Conservation (phyloP, 2,888 invertebrate genomes). For the Torymus auratus region DNA sequence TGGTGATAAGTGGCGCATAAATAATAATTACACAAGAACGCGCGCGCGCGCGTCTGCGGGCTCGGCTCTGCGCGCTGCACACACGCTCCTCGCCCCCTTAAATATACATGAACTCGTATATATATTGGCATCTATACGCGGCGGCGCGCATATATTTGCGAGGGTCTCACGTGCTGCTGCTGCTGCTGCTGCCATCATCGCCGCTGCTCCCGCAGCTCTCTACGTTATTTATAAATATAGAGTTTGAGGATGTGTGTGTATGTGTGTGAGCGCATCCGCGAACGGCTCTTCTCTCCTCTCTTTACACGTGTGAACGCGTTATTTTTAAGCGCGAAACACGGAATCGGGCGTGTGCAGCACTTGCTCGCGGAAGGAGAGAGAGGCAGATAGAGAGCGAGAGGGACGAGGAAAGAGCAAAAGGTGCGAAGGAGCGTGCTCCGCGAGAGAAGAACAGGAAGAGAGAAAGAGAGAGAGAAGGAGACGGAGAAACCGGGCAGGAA, state of each 20-base stretch:
- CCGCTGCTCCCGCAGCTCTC: background rate
- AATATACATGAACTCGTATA: constrained; percentile 48
- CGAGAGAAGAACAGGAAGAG: too few species aligned
- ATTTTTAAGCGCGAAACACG: constrained; percentile 45
- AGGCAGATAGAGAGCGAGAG: background rate
- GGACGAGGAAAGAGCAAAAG: background rate
- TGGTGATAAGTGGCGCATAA: constrained; percentile 67
- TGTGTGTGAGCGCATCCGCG: background rate
- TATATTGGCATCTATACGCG: constrained; percentile 32
- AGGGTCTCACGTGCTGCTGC: constrained; percentile 39
- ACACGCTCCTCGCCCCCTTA: background rate
- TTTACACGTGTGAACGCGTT: constrained; percentile 29
- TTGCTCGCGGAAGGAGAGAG: background rate
- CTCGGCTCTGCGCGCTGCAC: constrained; percentile 3
- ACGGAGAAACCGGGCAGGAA: constrained; percentile 37
- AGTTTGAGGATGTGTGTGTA: background rate
- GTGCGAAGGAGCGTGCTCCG: constrained; percentile 11
- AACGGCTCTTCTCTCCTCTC: background rate
- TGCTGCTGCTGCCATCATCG: background rate
- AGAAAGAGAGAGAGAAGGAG: background rate
- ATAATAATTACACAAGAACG: constrained; percentile 67
- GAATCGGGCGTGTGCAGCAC: constrained; percentile 29
- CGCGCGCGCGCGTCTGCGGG: constrained; percentile 22
- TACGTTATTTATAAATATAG: constrained; percentile 19
- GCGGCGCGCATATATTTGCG: constrained; percentile 12